These are phyloP conservation scores for Ruditapes philippinarum DNA, from an alignment of 1,140 invertebrate species.

Conservation along the genomic window DNA sequence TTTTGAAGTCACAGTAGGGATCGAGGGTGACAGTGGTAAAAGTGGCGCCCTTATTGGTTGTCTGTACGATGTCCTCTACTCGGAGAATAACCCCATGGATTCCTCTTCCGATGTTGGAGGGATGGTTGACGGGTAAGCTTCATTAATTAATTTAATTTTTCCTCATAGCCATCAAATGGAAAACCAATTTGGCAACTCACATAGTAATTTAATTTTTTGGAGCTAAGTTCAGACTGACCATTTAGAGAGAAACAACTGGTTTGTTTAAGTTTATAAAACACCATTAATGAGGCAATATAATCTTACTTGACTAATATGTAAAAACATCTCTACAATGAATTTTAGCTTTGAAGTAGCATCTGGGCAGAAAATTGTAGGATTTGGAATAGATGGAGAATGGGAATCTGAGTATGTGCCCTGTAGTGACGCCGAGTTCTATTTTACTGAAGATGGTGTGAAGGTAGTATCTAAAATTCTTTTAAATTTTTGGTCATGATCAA, in stretches of 20 bases:
- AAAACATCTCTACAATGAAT: too few species aligned
- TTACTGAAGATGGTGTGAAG: conserved; percentile 74
- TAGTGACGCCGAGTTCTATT: conserved; percentile 67
- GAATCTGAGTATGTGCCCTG: conserved; percentile 76
- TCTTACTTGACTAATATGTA: too few species aligned
- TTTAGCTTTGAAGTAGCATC: conserved; percentile 71
- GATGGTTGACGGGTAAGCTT: conserved; percentile 75
- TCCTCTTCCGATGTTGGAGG: conserved; percentile 73
- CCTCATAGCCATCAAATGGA: too few species aligned
- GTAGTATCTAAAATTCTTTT: conserved; percentile 59
- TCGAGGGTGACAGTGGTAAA: conserved; percentile 32
- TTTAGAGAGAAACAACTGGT: background rate
- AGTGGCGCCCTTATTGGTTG: conserved; percentile 70
- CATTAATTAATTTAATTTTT: conserved; percentile 18
- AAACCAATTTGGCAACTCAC: too few species aligned
- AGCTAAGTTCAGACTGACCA: background rate
- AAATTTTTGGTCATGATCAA: background rate
- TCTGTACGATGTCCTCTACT: conserved; percentile 70
- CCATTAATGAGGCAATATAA: too few species aligned
- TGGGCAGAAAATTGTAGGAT: conserved; percentile 67
- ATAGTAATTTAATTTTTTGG: background rate
- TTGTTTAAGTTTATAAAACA: background rate
- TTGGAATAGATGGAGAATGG: conserved; percentile 79
- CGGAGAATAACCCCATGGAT: conserved; percentile 71
- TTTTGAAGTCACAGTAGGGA: conserved; percentile 61